Percentiles rank a stretch among this genome's conserved stretches.
Conservation (phyloP, 2,797 vertebrate species). For the Argya squamiceps region DNA sequence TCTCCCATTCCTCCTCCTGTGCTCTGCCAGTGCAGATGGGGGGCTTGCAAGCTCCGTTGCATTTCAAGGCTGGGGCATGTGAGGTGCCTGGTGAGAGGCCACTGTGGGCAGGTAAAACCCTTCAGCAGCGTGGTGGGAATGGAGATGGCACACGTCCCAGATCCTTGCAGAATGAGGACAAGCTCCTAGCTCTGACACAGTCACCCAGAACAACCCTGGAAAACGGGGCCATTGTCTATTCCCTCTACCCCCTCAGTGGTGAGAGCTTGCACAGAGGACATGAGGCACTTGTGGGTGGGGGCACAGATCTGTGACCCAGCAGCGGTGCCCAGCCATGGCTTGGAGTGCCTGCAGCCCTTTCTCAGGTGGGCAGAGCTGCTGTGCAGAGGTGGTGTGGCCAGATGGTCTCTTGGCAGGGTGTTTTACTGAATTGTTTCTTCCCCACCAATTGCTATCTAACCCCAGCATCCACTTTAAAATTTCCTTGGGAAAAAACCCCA, state of each 20-base stretch:
- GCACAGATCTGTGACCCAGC: background rate
- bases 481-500: background rate
- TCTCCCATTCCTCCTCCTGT: background rate
- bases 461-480: background rate
- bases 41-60: background rate
- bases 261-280: background rate
- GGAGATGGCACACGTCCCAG: background rate
- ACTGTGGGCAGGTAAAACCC: background rate
- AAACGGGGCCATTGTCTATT: background rate
- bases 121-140: background rate
- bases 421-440: background rate
- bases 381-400: background rate
- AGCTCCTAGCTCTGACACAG: background rate
- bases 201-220: background rate
- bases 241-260: background rate
- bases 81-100: background rate
- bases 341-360: background rate
- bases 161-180: constrained; percentile 32
- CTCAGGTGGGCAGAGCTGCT: background rate
- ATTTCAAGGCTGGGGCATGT: background rate
- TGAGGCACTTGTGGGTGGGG: fast-evolving
- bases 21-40: background rate
- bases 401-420: background rate
- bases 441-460: background rate
- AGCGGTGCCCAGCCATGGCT: background rate